phyloP scores from a whole-genome alignment of 30 jellyfish, hydroid and myxozoan species.

The Sanderia malayensis region DNA sequence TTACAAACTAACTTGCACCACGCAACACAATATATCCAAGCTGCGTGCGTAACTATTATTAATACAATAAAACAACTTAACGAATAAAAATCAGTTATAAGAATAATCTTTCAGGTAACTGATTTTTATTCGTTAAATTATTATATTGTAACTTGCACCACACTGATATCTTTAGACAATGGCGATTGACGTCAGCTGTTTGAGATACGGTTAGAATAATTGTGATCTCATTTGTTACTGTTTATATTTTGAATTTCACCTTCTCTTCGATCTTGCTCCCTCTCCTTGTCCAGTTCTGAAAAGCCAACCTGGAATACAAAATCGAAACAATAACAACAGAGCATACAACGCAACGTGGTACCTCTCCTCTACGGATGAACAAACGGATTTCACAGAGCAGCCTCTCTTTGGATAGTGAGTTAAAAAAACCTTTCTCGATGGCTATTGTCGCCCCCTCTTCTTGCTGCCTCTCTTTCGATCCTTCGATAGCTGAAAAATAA shows the following conservation, averaged over 20 bases:
- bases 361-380: no score
- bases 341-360: no score
- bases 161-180: neutral
- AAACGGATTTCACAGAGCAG: no score
- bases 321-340: no score
- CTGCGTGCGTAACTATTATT: no score
- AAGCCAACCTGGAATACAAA: constrained; percentile 88
- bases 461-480: constrained; percentile 84
- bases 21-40: neutral
- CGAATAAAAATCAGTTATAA: no score
- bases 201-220: neutral
- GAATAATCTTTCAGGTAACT: no score
- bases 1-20: neutral
- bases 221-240: neutral
- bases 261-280: constrained; percentile 68
- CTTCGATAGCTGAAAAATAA: constrained; percentile 83
- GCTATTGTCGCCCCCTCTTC: constrained; percentile 97
- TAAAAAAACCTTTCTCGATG: constrained; percentile 94
- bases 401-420: no score
- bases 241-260: constrained; percentile 11
- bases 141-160: neutral
- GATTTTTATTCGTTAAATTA: no score
- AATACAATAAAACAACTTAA: no score
- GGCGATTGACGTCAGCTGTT: neutral
- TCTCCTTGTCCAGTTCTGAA: constrained; percentile 55